These are phyloP conservation scores for Pantala flavescens DNA, from an alignment of 1,140 invertebrate species.

Conservation along the genomic window DNA sequence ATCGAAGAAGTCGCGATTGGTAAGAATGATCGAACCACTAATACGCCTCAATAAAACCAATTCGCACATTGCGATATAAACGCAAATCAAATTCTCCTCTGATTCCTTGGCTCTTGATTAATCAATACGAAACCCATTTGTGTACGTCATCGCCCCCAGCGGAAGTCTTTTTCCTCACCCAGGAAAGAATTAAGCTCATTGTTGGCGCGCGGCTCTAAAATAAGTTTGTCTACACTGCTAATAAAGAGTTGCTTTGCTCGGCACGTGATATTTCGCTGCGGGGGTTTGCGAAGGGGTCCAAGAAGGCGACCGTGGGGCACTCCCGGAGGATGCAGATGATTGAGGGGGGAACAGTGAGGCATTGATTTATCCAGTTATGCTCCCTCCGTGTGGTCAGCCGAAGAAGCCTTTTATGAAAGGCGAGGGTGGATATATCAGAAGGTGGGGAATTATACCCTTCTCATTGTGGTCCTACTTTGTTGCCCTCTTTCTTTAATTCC, in stretches of 20 bases:
- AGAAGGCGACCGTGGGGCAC: no score
- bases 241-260: neutral
- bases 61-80: no score
- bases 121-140: no score
- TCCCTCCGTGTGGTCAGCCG: neutral
- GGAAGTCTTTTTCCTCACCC: neutral
- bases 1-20: no score
- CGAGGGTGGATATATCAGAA: no score
- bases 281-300: neutral
- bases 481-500: neutral
- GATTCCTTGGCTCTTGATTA: no score
- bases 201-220: neutral
- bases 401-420: neutral
- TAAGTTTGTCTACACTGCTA: slow-evolving; percentile 9
- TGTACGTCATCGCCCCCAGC: neutral
- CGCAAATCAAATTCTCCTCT: no score
- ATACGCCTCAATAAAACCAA: no score
- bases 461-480: neutral
- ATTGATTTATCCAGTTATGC: neutral
- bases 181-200: slow-evolving; percentile 3
- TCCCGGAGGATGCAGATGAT: neutral
- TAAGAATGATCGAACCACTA: no score
- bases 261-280: neutral
- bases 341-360: neutral
- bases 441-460: neutral